phyloP scores from a whole-genome alignment of 2,113 vertebrate species.

The Psilopsiagon aymara region DNA sequence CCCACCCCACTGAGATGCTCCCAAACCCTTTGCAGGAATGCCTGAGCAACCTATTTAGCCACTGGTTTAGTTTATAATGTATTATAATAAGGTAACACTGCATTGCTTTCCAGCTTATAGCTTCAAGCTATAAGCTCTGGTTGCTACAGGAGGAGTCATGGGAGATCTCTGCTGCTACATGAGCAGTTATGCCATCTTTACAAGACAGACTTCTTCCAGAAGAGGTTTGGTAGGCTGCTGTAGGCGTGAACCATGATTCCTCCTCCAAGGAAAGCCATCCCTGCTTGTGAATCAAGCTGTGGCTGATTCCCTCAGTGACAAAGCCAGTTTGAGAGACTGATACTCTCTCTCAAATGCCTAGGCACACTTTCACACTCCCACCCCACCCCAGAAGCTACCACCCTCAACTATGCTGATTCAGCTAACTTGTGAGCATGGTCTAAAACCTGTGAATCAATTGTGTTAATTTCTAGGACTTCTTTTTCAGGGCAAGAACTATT shows the following conservation, averaged over 20 bases:
- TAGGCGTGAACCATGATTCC: neutral
- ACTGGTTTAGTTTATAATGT: neutral
- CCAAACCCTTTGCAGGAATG: neutral
- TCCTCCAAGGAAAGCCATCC: neutral
- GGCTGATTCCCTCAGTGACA: neutral
- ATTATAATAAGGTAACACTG: neutral
- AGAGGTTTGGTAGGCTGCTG: neutral
- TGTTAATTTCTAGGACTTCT: neutral
- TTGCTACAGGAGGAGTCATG: neutral
- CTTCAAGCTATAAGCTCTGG: neutral
- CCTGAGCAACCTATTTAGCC: neutral
- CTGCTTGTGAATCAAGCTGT: neutral
- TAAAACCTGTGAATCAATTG: neutral
- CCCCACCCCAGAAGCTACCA: neutral
- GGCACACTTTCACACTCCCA: neutral
- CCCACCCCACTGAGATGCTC: neutral
- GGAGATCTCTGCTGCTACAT: neutral
- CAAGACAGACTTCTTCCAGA: neutral
- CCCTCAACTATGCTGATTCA: neutral
- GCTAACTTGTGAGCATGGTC: neutral
- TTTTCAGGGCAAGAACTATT: constrained; percentile 1
- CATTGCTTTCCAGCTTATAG: too few species aligned
- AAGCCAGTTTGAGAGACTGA: neutral
- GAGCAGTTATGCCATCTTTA: neutral
- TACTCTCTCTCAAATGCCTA: neutral